These are phyloP conservation scores for Alcedo quadribrachys DNA, from an alignment of 2,797 vertebrate genomes.

Conservation along the genomic window DNA sequence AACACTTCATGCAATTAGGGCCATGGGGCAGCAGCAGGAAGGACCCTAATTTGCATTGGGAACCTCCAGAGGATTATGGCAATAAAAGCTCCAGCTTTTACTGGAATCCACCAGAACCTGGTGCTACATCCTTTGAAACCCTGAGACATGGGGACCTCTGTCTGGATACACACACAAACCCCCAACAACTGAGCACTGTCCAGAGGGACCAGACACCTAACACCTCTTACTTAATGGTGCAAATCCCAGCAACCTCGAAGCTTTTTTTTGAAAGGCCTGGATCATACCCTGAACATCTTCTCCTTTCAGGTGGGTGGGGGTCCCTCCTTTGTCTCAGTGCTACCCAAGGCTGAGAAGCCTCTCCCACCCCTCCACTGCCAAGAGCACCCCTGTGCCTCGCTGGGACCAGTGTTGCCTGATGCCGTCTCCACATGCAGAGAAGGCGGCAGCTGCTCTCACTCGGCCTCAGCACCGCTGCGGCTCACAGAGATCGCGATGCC, in stretches of 20 bases:
- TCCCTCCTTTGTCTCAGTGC: background rate
- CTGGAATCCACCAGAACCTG: background rate
- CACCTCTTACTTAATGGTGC: background rate
- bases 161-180: rapidly evolving
- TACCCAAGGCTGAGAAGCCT: background rate
- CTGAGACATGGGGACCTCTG: rapidly evolving
- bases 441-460: background rate
- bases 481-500: rapidly evolving
- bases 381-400: background rate
- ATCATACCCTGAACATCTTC: background rate
- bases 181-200: background rate
- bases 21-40: rapidly evolving
- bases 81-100: background rate
- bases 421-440: background rate
- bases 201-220: background rate
- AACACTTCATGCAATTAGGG: background rate
- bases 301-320: background rate
- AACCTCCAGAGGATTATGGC: background rate
- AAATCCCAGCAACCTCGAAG: background rate
- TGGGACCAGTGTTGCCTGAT: rapidly evolving
- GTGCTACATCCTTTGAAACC: background rate
- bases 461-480: background rate
- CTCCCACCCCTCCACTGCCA: background rate
- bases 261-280: background rate
- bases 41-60: rapidly evolving